Percentiles rank a stretch among this genome's conserved stretches.
Evolutionary conservation across 1,140 invertebrate genomes (phyloP).

Genomic region (Pseudomyrmex pallidus): DNA sequence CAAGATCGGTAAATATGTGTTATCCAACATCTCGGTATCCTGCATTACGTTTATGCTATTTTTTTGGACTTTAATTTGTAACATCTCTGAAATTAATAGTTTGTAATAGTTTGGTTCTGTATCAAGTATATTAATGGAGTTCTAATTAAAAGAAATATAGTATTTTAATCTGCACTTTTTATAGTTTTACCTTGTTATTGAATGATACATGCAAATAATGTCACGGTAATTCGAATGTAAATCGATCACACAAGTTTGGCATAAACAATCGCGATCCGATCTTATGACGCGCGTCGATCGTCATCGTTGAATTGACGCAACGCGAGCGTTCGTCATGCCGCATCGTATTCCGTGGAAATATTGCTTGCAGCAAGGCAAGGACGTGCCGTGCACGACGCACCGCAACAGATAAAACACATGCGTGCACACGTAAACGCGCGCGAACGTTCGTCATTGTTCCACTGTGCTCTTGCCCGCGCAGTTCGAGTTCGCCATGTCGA

Average conservation of each 20-base stretch:
- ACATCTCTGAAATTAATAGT: too few relatives aligned
- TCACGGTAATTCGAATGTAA: neutral
- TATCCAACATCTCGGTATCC: too few relatives aligned
- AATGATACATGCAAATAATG: neutral
- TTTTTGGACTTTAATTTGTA: too few relatives aligned
- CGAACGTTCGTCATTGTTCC: slow-evolving; percentile 55
- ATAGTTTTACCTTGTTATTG: too few relatives aligned
- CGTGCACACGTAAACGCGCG: neutral
- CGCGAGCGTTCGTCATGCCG: neutral
- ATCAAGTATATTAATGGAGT: too few relatives aligned
- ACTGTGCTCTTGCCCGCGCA: neutral
- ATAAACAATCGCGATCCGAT: neutral
- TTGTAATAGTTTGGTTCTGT: too few relatives aligned
- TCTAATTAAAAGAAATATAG: too few relatives aligned
- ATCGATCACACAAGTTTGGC: neutral
- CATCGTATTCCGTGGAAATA: neutral
- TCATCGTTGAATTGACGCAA: slow-evolving; percentile 29
- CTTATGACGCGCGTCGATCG: neutral
- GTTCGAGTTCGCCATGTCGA: slow-evolving; percentile 37
- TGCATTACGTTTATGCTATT: too few relatives aligned
- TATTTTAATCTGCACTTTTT: too few relatives aligned
- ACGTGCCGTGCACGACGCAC: neutral
- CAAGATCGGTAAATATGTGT: too few relatives aligned
- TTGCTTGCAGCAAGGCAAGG: slow-evolving; percentile 34
- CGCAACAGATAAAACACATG: neutral